Evolutionary conservation across 2,113 vertebrate genomes (phyloP).

Genomic region (Hassar affinis): DNA sequence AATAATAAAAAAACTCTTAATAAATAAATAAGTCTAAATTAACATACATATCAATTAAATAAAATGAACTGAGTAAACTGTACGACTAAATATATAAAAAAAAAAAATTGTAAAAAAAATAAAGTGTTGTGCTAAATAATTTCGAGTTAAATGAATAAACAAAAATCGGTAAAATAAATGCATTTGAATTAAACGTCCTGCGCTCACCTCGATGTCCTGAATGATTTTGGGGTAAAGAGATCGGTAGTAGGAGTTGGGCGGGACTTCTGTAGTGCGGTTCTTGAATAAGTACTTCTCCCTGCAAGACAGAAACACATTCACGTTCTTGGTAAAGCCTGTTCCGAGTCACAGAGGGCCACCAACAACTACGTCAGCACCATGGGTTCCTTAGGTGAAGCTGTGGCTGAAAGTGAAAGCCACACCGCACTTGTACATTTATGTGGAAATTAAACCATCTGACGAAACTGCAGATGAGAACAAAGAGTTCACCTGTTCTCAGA

Average conservation of each 20-base stretch:
- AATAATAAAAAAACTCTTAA: neutral
- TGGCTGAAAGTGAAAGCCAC: neutral
- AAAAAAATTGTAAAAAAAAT: too few species aligned
- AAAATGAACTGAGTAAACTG: too few species aligned
- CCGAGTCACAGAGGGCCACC: neutral
- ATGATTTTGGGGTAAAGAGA: constrained; percentile 99
- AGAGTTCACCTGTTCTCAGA: neutral
- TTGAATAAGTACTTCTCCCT: constrained; percentile 99
- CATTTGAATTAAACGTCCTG: neutral
- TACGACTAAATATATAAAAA: too few species aligned
- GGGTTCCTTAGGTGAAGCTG: neutral
- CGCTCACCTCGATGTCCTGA: constrained; percentile 95
- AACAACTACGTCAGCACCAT: neutral
- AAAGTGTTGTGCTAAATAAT: too few species aligned
- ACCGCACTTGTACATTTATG: too few species aligned
- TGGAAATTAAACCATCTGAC: neutral
- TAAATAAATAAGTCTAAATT: neutral
- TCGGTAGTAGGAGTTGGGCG: constrained; percentile 97
- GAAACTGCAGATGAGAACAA: neutral
- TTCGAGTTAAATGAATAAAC: too few species aligned
- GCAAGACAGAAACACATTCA: constrained; percentile 56
- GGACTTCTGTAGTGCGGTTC: constrained; percentile 96
- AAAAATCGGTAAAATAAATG: neutral
- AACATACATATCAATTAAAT: too few species aligned
- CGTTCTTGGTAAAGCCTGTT: neutral